Percentiles rank a stretch among this genome's conserved stretches.
Conservation (phyloP, 2,888 invertebrate genomes). For the Diaprepes abbreviatus region DNA sequence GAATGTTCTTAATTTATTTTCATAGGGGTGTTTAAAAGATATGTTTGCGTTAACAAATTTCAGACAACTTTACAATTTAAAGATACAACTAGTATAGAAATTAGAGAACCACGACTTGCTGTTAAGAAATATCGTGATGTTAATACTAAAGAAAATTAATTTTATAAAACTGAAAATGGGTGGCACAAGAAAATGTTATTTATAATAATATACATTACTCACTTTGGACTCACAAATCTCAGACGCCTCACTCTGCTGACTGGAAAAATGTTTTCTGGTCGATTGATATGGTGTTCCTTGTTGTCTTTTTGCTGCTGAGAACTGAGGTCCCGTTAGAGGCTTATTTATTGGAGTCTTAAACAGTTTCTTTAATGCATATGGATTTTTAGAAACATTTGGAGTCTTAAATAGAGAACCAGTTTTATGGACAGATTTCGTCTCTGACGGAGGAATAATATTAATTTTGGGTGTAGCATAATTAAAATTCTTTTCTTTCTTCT, state of each 20-base stretch:
- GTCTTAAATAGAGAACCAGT: conserved; percentile 16
- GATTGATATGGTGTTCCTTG: conserved; percentile 25
- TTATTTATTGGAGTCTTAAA: conserved; percentile 50
- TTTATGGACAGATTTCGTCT: conserved; percentile 45
- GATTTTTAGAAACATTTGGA: conserved; percentile 27
- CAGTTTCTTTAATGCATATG: conserved; percentile 41
- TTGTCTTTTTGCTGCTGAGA: conserved; percentile 25
- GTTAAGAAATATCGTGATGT: too few species aligned
- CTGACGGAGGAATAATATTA: conserved; percentile 46
- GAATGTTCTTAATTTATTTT: too few species aligned
- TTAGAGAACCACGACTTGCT: too few species aligned
- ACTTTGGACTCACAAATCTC: background rate
- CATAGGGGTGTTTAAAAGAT: too few species aligned
- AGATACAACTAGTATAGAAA: too few species aligned
- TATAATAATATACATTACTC: background rate
- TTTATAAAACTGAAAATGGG: too few species aligned
- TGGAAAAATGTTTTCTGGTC: conserved; percentile 14
- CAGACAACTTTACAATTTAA: too few species aligned
- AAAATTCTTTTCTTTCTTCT: conserved; percentile 33
- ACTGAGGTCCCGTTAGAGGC: conserved; percentile 12
- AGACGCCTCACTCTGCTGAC: background rate
- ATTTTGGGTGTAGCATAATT: conserved; percentile 51
- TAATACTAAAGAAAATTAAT: too few species aligned
- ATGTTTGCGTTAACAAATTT: too few species aligned
- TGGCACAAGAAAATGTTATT: too few species aligned